Conservation (phyloP, 2,888 invertebrate genomes). For the Tubulanus polymorphus region DNA sequence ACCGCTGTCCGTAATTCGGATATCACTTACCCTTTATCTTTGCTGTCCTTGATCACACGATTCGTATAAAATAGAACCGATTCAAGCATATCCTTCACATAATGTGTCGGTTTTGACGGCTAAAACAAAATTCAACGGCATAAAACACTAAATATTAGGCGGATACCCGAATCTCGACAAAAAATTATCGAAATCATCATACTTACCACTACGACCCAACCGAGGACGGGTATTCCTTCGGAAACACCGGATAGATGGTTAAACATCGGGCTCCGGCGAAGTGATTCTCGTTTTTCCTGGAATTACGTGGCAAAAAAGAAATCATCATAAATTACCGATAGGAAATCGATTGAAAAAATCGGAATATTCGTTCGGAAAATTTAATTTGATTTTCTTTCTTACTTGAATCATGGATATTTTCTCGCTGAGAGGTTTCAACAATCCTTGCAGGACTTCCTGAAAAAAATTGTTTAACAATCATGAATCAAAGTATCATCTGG, state of each 20-base stretch:
- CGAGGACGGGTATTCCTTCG: conserved; percentile 92
- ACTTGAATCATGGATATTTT: too few relatives aligned
- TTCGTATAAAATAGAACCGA: conserved; percentile 98
- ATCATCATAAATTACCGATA: too few relatives aligned
- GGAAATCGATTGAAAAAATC: too few relatives aligned
- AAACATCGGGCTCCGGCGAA: conserved; percentile 77
- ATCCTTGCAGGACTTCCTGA: too few relatives aligned
- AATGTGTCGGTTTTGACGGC: conserved; percentile 88
- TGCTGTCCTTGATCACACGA: conserved; percentile 96
- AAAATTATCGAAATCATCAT: not conserved
- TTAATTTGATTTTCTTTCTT: too few relatives aligned
- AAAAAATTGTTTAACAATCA: too few relatives aligned
- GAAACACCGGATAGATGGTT: conserved; percentile 95
- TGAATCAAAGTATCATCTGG: too few relatives aligned
- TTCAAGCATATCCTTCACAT: conserved; percentile 97
- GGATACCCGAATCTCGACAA: not conserved
- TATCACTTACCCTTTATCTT: too few relatives aligned
- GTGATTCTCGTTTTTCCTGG: conserved; percentile 83
- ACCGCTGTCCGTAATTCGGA: too few relatives aligned
- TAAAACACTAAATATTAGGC: not conserved
- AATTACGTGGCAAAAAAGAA: too few relatives aligned
- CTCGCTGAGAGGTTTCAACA: too few relatives aligned
- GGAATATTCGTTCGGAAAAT: too few relatives aligned
- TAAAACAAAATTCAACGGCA: conserved; percentile 43
- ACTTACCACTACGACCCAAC: conserved; percentile 87